Evolutionary conservation across 1,140 invertebrate species (phyloP), one percentile per base, ranked within the genome.

Genomic region (Drosophila triauraria): DNA sequence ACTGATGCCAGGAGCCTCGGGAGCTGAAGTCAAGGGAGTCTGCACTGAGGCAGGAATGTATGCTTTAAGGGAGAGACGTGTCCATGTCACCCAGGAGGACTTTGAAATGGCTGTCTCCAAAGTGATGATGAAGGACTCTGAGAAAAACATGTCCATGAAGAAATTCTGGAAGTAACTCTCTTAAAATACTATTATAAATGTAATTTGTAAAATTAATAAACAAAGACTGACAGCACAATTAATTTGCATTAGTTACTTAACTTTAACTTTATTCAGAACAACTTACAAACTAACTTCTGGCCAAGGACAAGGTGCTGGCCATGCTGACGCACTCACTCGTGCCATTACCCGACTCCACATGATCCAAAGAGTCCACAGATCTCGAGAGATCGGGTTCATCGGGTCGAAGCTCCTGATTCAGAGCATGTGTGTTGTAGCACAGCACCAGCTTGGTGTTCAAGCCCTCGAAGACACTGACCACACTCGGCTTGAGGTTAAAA

Each of bases 31-130:
- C 0, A 99, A 99, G 95, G 99, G 99, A 87, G 99, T 99, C 1
- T 99, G 99, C 88, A 99, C 99, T 30, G 99, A 99, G 94, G 99
- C 99, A 68, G 99, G 99, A 17, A 99, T 99, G 99, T 99, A 99
- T 93, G 99, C 99, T 17, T 94, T 99, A 2, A 94, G 99, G 91
- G 99, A 99, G 94, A 95, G 99, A 80, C 95, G 99, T 75, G 98
- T 99, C 17, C 99, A 99, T 93, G 99, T 99, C 0, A 99, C 98
- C n/a, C 99, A 99, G 93, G 99, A 99, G 95, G 99, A 99, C 93
- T 99, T 99, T 94, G 99, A 99, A 94, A 99, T 99, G 97, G 99
- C 99, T 43, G 99, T 99, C 2, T 99, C 99, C 58, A 99, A 99
- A 94, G 98, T 99, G 27, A 99, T 99, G 99, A 98, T 99, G 93